Conservation (phyloP, 2,888 invertebrate species). For the Nephrotoma flavescens region DNA sequence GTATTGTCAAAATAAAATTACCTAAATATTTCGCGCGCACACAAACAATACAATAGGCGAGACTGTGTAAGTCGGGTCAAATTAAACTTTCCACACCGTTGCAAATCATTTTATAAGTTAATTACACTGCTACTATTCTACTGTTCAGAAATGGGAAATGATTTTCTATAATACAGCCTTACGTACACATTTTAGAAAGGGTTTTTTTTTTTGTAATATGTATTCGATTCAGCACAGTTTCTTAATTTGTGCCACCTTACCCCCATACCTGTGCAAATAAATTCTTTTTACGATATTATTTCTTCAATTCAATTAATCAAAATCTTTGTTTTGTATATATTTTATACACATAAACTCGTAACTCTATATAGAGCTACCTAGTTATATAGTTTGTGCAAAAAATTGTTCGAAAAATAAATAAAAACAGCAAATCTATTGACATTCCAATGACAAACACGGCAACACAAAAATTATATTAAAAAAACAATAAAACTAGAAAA, state of each 20-base stretch:
- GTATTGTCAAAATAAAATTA: neutral
- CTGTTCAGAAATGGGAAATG: neutral
- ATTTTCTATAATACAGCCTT: neutral
- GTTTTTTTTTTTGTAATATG: neutral
- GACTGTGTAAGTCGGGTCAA: neutral
- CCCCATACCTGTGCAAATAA: neutral
- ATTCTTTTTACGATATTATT: neutral
- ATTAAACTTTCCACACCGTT: neutral
- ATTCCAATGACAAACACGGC: neutral
- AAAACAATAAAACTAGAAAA: neutral
- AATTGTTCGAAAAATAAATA: neutral
- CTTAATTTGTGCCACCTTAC: neutral
- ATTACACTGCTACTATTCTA: neutral
- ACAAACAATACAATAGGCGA: neutral
- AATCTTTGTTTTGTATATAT: neutral
- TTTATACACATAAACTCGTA: neutral
- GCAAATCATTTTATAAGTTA: neutral
- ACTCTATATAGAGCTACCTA: neutral
- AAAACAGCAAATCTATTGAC: neutral
- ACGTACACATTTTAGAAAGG: neutral
- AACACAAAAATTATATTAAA: neutral
- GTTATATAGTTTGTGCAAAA: neutral
- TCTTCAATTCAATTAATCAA: neutral
- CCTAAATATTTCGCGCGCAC: neutral
- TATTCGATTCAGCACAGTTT: neutral